Percentiles rank a stretch among this genome's conserved stretches.
phyloP scores from a whole-genome alignment of 2,797 vertebrate species.

The Petrocephalus schoutedeni region DNA sequence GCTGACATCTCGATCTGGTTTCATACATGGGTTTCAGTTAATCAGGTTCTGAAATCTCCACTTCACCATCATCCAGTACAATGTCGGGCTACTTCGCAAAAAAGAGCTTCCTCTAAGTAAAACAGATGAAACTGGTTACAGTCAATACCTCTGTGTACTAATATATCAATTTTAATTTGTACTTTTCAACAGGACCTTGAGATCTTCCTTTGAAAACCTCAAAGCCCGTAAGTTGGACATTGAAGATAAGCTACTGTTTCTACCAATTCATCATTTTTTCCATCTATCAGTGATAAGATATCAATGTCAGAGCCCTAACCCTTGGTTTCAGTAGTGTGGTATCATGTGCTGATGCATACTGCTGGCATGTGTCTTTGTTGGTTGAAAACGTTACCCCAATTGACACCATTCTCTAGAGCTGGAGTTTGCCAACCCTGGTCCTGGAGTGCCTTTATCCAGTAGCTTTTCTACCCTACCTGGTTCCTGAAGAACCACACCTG shows the following conservation, averaged over 20 bases:
- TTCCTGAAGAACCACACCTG: no score
- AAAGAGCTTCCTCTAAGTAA: conserved; percentile 1
- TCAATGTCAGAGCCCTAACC: background rate
- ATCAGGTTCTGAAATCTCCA: background rate
- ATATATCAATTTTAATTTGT: background rate
- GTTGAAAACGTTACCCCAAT: background rate
- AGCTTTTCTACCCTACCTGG: no score
- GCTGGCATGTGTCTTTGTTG: background rate
- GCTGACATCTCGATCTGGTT: background rate
- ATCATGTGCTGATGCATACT: background rate
- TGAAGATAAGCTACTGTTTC: background rate
- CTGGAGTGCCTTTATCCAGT: background rate
- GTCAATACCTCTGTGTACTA: background rate
- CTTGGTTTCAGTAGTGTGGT: background rate
- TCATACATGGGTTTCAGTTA: background rate
- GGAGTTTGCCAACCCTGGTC: background rate
- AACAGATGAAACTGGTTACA: background rate
- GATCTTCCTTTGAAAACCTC: conserved; percentile 64
- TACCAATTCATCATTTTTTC: background rate
- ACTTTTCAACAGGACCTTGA: conserved; percentile 57
- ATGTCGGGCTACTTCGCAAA: background rate
- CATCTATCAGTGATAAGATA: background rate
- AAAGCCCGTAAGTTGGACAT: conserved; percentile 64
- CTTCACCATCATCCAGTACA: background rate
- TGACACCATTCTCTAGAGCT: background rate